Percentiles rank a stretch among this genome's conserved stretches.
Evolutionary conservation across 23 tunicate genomes (phyloP).

Genomic region (Trididemnum nubilum): DNA sequence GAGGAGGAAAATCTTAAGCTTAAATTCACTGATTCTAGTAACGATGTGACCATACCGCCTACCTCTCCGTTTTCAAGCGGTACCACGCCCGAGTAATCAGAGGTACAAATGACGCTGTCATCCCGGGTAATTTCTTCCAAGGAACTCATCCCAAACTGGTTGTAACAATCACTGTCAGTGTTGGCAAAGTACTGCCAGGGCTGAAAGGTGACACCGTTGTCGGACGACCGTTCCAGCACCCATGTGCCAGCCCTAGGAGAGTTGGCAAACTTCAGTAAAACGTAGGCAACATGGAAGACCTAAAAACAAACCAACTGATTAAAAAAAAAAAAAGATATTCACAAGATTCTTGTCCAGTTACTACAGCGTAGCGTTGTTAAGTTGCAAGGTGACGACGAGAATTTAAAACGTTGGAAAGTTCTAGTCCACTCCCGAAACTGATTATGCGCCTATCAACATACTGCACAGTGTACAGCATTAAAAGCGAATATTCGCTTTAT

Average conservation of each 20-base stretch:
- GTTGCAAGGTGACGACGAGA: too few species aligned
- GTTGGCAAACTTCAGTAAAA: conserved; percentile 96
- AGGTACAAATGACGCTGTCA: conserved; percentile 93
- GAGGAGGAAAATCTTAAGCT: too few species aligned
- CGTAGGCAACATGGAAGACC: conserved; percentile 99
- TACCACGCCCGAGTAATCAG: conserved; percentile 84
- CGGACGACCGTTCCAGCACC: conserved; percentile 96
- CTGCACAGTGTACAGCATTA: too few species aligned
- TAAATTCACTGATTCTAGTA: too few species aligned
- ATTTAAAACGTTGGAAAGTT: too few species aligned
- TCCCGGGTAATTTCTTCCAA: conserved; percentile 88
- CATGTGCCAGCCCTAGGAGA: conserved; percentile 99
- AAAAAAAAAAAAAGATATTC: neutral
- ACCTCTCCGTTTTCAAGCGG: conserved; percentile 99
- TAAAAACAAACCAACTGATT: conserved; percentile 17
- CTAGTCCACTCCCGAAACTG: too few species aligned
- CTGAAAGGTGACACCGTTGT: conserved; percentile 79
- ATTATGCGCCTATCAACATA: too few species aligned
- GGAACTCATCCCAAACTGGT: conserved; percentile 84
- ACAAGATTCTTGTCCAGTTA: too few species aligned
- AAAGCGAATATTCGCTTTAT: too few species aligned
- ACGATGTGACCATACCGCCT: too few species aligned
- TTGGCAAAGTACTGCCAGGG: conserved; percentile 99
- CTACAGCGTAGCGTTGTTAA: too few species aligned
- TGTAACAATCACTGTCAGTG: conserved; percentile 93